These are phyloP conservation scores for Lethrus apterus DNA, from an alignment of 1,140 invertebrate genomes.

Conservation along the genomic window DNA sequence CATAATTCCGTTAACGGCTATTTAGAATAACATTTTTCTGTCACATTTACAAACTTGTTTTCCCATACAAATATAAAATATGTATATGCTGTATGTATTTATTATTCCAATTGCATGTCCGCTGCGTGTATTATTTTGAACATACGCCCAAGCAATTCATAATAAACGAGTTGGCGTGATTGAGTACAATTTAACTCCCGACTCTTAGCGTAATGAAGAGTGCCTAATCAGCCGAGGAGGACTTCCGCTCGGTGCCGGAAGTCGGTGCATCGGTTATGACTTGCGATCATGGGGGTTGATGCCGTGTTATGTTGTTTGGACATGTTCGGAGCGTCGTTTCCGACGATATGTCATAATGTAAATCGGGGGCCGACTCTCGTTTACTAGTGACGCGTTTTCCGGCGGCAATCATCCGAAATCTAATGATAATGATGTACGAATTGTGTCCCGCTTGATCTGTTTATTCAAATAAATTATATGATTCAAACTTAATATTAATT, in stretches of 20 bases:
- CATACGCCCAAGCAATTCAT: conserved; percentile 27
- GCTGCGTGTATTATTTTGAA: conserved; percentile 21
- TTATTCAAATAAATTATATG: no score
- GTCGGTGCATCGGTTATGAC: conserved; percentile 29
- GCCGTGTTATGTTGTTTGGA: conserved; percentile 6
- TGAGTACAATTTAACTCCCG: conserved; percentile 22
- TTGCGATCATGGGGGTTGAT: conserved; percentile 16
- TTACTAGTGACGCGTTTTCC: not conserved
- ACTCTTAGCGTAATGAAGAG: conserved; percentile 25
- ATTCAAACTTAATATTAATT: no score
- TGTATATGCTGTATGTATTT: conserved; percentile 25
- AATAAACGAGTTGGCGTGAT: conserved; percentile 29
- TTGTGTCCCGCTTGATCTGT: no score
- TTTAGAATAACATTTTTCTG: conserved; percentile 19
- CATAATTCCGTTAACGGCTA: conserved; percentile 18
- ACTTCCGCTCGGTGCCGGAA: conserved; percentile 28
- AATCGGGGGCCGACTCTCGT: not conserved
- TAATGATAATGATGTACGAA: no score
- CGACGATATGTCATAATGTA: conserved; percentile 9
- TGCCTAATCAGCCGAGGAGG: conserved; percentile 30
- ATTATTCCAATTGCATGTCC: conserved; percentile 22
- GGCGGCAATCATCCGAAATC: conserved; percentile 1
- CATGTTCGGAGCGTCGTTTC: conserved; percentile 1
- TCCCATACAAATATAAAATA: conserved; percentile 26
- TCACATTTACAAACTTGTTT: conserved; percentile 26